These are phyloP conservation scores for Natator depressus DNA, from an alignment of 2,113 vertebrate species.

Conservation along the genomic window DNA sequence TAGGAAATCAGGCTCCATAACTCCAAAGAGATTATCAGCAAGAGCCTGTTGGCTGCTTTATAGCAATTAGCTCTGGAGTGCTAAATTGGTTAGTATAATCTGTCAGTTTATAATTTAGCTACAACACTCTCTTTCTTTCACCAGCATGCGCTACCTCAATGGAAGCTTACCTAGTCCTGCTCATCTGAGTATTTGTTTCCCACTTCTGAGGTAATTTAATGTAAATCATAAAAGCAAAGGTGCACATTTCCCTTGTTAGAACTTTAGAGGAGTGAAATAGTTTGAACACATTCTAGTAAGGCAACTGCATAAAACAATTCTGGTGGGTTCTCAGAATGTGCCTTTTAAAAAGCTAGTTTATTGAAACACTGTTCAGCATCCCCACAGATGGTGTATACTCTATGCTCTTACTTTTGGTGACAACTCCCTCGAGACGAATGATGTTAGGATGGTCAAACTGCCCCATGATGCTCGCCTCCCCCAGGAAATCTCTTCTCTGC, in stretches of 20 bases:
- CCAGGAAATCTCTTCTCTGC: constrained; percentile 94
- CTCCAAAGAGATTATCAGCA: neutral
- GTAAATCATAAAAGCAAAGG: neutral
- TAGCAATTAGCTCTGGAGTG: neutral
- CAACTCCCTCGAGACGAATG: constrained; percentile 95
- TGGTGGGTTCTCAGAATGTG: neutral
- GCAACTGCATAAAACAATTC: neutral
- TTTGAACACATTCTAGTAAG: neutral
- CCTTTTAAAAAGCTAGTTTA: neutral
- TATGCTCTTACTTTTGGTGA: constrained; percentile 92
- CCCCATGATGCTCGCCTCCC: constrained; percentile 98
- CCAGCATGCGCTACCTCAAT: neutral
- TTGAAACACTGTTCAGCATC: neutral
- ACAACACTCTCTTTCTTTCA: neutral
- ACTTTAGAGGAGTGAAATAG: neutral
- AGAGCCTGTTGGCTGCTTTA: neutral
- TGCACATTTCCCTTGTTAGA: neutral
- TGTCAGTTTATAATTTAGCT: neutral
- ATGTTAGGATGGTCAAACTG: constrained; percentile 99
- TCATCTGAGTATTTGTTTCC: neutral
- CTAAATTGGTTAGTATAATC: neutral
- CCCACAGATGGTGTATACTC: neutral
- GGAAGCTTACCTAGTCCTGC: neutral
- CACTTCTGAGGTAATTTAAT: neutral
- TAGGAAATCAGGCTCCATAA: neutral